These are phyloP conservation scores for Yponomeuta malinellus DNA, from an alignment of 2,888 invertebrate genomes.

Conservation along the genomic window DNA sequence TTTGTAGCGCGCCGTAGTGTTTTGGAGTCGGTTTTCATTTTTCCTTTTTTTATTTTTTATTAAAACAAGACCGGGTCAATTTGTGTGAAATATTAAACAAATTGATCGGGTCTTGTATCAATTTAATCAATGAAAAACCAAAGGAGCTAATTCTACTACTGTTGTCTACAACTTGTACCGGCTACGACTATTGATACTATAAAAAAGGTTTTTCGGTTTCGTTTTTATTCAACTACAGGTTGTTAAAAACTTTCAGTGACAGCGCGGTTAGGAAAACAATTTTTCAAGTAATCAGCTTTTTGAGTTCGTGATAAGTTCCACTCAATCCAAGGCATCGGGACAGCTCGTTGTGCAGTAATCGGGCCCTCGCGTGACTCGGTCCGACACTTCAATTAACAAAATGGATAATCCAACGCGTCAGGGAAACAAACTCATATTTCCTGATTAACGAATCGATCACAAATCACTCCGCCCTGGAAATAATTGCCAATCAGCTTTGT, in stretches of 20 bases:
- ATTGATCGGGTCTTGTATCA: too few relatives aligned
- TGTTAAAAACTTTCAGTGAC: neutral
- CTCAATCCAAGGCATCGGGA: constrained; percentile 7
- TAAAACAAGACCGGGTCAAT: too few relatives aligned
- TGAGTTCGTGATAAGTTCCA: constrained; percentile 1
- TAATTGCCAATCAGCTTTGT: constrained; percentile 11
- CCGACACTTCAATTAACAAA: constrained; percentile 14
- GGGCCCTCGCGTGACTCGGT: constrained; percentile 7
- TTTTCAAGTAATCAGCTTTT: neutral
- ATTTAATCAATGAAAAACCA: too few relatives aligned
- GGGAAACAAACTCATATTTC: constrained; percentile 12
- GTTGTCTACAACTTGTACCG: too few relatives aligned
- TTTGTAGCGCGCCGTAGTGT: too few relatives aligned
- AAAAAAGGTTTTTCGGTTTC: too few relatives aligned
- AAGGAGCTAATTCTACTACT: too few relatives aligned
- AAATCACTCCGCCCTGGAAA: neutral
- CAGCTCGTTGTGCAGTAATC: constrained; percentile 10
- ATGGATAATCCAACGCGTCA: constrained; percentile 12
- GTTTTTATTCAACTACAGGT: too few relatives aligned
- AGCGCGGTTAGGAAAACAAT: neutral
- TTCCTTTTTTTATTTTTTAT: too few relatives aligned
- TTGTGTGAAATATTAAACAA: too few relatives aligned
- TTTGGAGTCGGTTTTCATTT: too few relatives aligned
- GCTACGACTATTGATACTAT: too few relatives aligned
- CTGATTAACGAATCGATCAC: neutral